Base-by-base conservation (phyloP, 1,140 invertebrate species). In the Drosophila miranda region DNA sequence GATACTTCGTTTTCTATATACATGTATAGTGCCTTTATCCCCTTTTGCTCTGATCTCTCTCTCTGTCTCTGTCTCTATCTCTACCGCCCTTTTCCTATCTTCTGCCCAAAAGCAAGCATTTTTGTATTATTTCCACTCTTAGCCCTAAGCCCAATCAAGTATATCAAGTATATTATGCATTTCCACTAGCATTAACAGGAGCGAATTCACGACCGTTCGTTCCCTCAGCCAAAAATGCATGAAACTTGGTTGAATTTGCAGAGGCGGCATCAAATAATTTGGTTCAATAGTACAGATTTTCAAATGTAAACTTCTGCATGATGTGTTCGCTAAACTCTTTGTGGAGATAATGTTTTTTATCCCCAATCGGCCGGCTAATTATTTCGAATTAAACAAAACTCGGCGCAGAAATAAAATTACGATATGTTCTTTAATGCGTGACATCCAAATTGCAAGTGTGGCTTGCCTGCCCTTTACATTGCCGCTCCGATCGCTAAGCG, bases 221-320 rank as follows among this genome's bases (percentile, higher is more conserved):
- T 34, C 30, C 30, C 9, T 34, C 30, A 34, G 30, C 30, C 3
- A 9, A 9, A 38, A 38, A 13, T 38, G 34, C 34, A 38, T 38
- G 34, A 3, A 11, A 5, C 11, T 13, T 46, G 60, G 64, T 41
- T 73, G 69, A 46, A 86, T 75, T 84, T 75, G 45, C 48, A 56
- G 53, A 48, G 30, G 2, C 2, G 28, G 7, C 28, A 1, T 3
- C 8, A 9, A 9, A 0, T 28, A 30, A 49, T 21, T 26, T 28
- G 43, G n/a, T 34, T 30, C 48, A 21, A 23, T 8, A 2, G 19
- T 19, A 19, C 19, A 19, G 19, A 14, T 14, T 55, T 23, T 63
- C 34, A 21, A 67, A 46, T 11, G 14, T 14, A n/a, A 30, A 3
- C 43, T 23, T 42, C 38, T 59, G 80, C 81, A 83, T 86, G 81